A percentile compares a stretch with the other conserved stretches of the same genome.
phyloP scores from a whole-genome alignment of 2,797 vertebrate species.

The Parotocinclus haroldoi region DNA sequence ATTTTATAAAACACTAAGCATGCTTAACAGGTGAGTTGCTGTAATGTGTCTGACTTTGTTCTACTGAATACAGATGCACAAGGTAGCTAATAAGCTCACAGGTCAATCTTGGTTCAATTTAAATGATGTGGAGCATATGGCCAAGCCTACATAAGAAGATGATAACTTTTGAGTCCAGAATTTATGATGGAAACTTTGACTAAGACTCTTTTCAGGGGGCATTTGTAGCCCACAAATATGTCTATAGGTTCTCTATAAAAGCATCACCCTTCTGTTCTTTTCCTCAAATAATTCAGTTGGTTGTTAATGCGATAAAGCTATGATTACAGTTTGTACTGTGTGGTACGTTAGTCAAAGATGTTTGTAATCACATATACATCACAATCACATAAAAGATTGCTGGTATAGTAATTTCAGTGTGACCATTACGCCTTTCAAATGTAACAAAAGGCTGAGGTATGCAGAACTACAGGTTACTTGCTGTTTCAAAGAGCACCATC shows the following conservation, averaged over 20 bases:
- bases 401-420: too few relatives aligned
- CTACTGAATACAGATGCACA: constrained; percentile 49
- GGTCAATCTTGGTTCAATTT: constrained; percentile 13
- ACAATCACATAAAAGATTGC: too few relatives aligned
- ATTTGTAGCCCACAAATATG: constrained; percentile 19
- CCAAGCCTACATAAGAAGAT: constrained; percentile 19
- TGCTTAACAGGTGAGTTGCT: constrained; percentile 48
- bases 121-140: constrained; percentile 23
- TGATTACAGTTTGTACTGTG: too few relatives aligned
- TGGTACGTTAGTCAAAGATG: too few relatives aligned
- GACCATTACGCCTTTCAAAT: too few relatives aligned
- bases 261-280: too few relatives aligned
- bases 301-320: too few relatives aligned
- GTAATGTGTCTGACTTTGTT: constrained; percentile 52
- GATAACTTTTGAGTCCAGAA: constrained; percentile 29
- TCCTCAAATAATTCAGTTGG: constrained; percentile 23
- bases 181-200: constrained; percentile 16
- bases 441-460: too few relatives aligned
- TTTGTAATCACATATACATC: too few relatives aligned
- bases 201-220: constrained; percentile 27
- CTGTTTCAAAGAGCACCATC: too few relatives aligned
- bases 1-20: constrained; percentile 49
- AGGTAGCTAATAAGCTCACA: constrained; percentile 19
- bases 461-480: too few relatives aligned
- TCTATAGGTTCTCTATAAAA: constrained; percentile 21